Evolutionary conservation across 1,140 invertebrate species (phyloP), one percentile per base, ranked within the genome.

Genomic region (Nasonia giraulti): DNA sequence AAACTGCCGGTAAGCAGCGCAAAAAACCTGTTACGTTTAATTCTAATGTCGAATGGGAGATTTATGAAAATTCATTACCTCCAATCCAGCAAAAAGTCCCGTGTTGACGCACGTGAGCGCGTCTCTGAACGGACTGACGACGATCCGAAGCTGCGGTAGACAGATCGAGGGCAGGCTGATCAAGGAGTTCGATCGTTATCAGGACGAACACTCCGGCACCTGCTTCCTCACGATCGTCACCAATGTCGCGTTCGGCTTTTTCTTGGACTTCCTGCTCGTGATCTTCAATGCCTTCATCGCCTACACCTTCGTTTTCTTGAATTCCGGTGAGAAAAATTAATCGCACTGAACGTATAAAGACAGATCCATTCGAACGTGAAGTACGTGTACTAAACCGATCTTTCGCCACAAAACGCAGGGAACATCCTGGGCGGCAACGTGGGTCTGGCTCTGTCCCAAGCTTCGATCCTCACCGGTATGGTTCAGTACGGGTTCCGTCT

Each of bases 401-500:
- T 0, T 62, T 50, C 12, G 2, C 47, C 10, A 33, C n/a, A 14
- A 44, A 47, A 76, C 11, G 11, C 44, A 93, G 93, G 86, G 47
- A 76, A 90, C 10, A 89, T 88, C 7, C 88, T 90, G 74, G 94
- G 95, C 5, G 95, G 95, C 12, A 93, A 94, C 73, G 97, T 98
- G 27, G 98, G 98, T 11, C 91, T 99, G 23, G 96, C 96, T 0
- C 96, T 99, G 82, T 97, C 97, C 0, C 97, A 98, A 89, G 95
- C 96, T 0, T 94, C 98, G 87, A 95, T 95, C 1, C 90, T 98
- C 71, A 96, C 96, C 7, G 96, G 97, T 0, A 95, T 96, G 93
- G 94, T 98, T 79, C 97, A 98, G 92, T 97, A 96, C 94, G 96
- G 96, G 6, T 95, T 98, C 83, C 93, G 96, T 80, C 96, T 97